A percentile compares a stretch with the other conserved stretches of the same genome.
Evolutionary conservation across 1,140 invertebrate genomes (phyloP).

Genomic region (Mizuhopecten yessoensis): DNA sequence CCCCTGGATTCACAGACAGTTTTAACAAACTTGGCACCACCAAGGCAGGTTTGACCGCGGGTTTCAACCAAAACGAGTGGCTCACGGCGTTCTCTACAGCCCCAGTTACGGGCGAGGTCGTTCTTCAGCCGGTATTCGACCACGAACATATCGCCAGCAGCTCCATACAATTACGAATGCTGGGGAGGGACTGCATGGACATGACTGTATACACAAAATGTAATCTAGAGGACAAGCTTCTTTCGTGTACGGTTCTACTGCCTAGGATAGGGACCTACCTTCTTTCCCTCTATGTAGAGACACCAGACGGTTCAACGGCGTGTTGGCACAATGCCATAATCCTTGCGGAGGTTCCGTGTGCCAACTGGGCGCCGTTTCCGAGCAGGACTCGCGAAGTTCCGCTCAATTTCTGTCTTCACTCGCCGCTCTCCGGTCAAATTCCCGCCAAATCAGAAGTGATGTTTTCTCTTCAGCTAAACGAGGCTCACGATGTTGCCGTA

Average conservation of each 20-base stretch:
- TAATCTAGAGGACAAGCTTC: neutral
- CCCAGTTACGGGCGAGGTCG: neutral
- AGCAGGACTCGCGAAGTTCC: neutral
- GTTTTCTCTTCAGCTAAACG: slow-evolving; percentile 10
- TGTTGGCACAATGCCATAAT: slow-evolving; percentile 25
- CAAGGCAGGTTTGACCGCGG: neutral
- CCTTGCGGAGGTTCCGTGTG: neutral
- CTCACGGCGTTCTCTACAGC: neutral
- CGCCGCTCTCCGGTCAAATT: neutral
- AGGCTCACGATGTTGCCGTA: neutral
- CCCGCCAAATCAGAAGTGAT: neutral
- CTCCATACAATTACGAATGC: neutral
- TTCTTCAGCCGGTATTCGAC: neutral
- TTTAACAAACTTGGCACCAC: neutral
- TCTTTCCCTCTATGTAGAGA: neutral
- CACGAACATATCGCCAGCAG: neutral
- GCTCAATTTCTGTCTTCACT: neutral
- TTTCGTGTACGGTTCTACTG: neutral
- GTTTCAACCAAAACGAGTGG: neutral
- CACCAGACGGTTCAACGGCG: neutral
- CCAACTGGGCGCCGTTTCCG: neutral
- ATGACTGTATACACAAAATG: neutral
- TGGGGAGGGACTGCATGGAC: slow-evolving; percentile 24
- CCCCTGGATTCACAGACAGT: neutral
- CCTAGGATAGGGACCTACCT: neutral